These are phyloP conservation scores for Calephelis virginiensis DNA, from an alignment of 1,140 invertebrate genomes.

Conservation along the genomic window DNA sequence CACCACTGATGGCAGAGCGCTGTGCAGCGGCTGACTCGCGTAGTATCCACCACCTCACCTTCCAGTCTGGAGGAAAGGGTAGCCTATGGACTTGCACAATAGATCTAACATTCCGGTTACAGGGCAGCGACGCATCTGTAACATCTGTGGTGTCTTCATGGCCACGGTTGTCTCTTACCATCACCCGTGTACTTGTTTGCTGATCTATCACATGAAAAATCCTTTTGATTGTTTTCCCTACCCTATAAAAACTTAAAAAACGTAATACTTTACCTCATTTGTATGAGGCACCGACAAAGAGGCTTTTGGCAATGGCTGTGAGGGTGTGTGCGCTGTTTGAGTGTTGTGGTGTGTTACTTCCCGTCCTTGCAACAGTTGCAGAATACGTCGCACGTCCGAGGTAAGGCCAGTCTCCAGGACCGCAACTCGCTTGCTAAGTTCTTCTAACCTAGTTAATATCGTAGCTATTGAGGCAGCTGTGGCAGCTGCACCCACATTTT, in stretches of 20 bases:
- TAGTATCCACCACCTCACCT: too few relatives aligned
- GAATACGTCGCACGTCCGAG: slow-evolving; percentile 83
- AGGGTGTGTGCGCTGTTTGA: slow-evolving; percentile 54
- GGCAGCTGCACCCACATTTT: slow-evolving; percentile 60
- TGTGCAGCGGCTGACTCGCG: too few relatives aligned
- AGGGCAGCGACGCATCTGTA: too few relatives aligned
- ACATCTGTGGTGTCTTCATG: too few relatives aligned
- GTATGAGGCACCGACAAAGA: slow-evolving; percentile 68
- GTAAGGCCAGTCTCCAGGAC: slow-evolving; percentile 83
- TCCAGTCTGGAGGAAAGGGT: too few relatives aligned
- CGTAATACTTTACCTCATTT: slow-evolving; percentile 47
- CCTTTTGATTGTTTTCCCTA: too few relatives aligned
- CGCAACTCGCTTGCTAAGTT: slow-evolving; percentile 81
- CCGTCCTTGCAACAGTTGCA: slow-evolving; percentile 82
- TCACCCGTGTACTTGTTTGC: too few relatives aligned
- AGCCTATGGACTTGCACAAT: too few relatives aligned
- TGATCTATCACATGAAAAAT: too few relatives aligned
- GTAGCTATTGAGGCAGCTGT: slow-evolving; percentile 54
- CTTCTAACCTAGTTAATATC: slow-evolving; percentile 80
- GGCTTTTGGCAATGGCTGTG: slow-evolving; percentile 59
- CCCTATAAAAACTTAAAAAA: not conserved
- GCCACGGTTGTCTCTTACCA: too few relatives aligned
- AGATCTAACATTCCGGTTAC: too few relatives aligned
- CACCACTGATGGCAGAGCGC: too few relatives aligned
- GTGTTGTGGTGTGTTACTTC: slow-evolving; percentile 70